Conservation (phyloP, 2,113 vertebrate species). For the Canis aureus region DNA sequence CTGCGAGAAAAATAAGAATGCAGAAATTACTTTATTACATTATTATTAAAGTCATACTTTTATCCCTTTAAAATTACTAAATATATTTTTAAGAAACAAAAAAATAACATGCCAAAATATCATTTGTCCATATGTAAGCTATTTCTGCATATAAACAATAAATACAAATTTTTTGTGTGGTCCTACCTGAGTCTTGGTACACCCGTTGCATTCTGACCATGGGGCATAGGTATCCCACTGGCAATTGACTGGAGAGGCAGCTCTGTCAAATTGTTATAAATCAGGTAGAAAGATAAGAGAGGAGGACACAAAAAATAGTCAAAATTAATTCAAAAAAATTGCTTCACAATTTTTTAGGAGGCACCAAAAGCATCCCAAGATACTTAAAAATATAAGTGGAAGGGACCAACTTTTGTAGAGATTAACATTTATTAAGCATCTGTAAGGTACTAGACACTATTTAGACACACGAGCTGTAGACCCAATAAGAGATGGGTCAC, state of each 20-base stretch:
- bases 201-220: slow-evolving; percentile 95
- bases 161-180: background rate
- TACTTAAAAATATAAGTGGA: background rate
- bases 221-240: slow-evolving; percentile 90
- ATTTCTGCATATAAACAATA: background rate
- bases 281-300: background rate
- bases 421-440: background rate
- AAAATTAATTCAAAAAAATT: background rate
- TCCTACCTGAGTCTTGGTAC: slow-evolving; percentile 90
- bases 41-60: background rate
- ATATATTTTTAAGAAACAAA: background rate
- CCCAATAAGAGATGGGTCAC: background rate
- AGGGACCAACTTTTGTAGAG: background rate
- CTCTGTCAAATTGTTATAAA: slow-evolving; percentile 65
- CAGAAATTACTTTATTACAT: background rate
- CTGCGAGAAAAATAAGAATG: background rate
- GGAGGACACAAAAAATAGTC: background rate
- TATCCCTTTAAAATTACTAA: slow-evolving; percentile 36
- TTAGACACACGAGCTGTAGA: background rate
- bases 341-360: background rate
- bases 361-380: background rate
- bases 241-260: slow-evolving; percentile 88
- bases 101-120: background rate
- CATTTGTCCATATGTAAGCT: background rate
- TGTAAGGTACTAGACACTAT: background rate